Evolutionary conservation across 2,797 vertebrate genomes (phyloP), one percentile per base, ranked within the genome.

Genomic region (Crax fasciolata): DNA sequence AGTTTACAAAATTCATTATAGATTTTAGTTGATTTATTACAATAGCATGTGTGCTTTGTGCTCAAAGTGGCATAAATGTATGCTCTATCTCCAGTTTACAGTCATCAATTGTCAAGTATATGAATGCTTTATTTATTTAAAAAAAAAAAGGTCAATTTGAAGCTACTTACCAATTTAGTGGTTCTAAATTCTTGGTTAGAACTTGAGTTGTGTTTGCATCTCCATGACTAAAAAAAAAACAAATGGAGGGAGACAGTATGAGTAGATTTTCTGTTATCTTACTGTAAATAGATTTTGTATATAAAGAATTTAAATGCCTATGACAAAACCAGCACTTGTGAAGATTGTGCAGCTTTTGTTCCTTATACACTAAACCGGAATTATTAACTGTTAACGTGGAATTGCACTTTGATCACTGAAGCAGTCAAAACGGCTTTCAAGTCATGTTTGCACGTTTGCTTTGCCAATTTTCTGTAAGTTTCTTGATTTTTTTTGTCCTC

Each of bases 241-340:
- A 93, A 92, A 77, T 55, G 72, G 44, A 96, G 39, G 83, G 83
- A 85, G 96, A 93, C 80, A 86, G 6, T 25, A 87, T 32, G 61
- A 92, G 68, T 67, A 70, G n/a, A 90, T 18, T 89, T 90, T 90
- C 87, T 94, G 76, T 62, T 89, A 87, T 24, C n/a, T 91, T 66
- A 27, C 38, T 98, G 96, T 98, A 97, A 93, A 97, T 97, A 97
- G 92, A 63, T 71, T 91, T 65, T 89, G 48, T 73, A 80, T 94
- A 54, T 97, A 90, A 72, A 95, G 94, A 94, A 5, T 62, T 71
- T 90, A 87, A 93, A 90, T 39, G 55, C 59, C 65, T 87, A 96
- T 72, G 81, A 75, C 66, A 86, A 66, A 87, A 7, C 0, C 27
- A 94, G 10, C 46, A 76, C 79, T 54, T 88, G 92, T 87, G 70